These are phyloP conservation scores for Nyctalus aviator DNA, from an alignment of 2,797 vertebrate species.

Conservation along the genomic window DNA sequence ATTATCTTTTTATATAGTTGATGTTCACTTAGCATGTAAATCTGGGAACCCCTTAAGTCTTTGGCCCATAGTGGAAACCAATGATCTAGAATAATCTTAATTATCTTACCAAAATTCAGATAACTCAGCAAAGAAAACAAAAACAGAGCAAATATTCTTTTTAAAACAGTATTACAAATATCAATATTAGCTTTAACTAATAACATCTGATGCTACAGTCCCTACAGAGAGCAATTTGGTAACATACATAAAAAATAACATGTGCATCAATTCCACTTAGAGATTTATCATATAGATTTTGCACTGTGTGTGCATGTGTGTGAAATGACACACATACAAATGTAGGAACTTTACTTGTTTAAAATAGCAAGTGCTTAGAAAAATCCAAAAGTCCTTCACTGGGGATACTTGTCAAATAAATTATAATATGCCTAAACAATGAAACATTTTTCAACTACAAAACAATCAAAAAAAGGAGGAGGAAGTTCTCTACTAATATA, in stretches of 20 bases:
- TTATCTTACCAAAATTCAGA: conserved; percentile 52
- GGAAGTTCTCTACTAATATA: not conserved
- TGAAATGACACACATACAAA: not conserved
- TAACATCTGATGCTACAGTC: not conserved
- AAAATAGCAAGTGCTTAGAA: not conserved
- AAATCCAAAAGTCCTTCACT: not conserved
- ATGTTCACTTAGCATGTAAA: conserved; percentile 26
- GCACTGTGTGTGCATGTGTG: not conserved
- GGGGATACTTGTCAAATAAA: not conserved
- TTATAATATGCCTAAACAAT: conserved; percentile 13
- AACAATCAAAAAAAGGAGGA: not conserved
- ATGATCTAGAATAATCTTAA: conserved; percentile 28
- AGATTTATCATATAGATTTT: not conserved
- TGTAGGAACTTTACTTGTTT: not conserved
- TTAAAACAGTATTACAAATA: conserved; percentile 25
- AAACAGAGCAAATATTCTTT: not conserved
- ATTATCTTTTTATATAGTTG: not conserved
- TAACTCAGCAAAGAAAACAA: not conserved
- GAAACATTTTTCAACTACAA: conserved; percentile 10
- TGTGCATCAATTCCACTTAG: not conserved
- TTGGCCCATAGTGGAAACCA: not conserved
- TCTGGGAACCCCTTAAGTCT: not conserved
- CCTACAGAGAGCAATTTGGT: not conserved
- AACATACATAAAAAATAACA: conserved; percentile 24
- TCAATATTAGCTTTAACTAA: conserved; percentile 33